Base-by-base conservation (phyloP, 1,140 invertebrate species). In the Drosophila repleta region DNA sequence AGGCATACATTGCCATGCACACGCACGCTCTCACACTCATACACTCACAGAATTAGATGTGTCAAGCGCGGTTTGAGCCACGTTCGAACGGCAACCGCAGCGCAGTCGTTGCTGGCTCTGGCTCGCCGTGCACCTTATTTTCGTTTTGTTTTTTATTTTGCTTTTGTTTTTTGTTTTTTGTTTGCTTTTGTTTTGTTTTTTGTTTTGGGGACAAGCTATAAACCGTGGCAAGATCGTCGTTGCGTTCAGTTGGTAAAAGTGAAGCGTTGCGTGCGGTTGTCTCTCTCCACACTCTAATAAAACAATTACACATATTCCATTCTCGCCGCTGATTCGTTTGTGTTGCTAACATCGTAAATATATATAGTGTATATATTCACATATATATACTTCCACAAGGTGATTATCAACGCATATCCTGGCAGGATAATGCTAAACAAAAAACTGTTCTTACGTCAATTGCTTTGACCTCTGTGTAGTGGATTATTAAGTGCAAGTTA, bases 191-290 rank as follows among this genome's bases (percentile, higher is more conserved):
- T 57, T 60, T 65, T 49, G 75, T 72, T 49, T 69, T 67, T 70
- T 75, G 85, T 69, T 61, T 87, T 89, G 79, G 79, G 79, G 68
- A 76, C 79, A 88, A 68, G 76, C 80, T 91, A 91, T 91, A 91
- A 91, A 90, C 90, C 72, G 79, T 79, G 90, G 87, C 84, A 79
- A 88, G 90, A 84, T 91, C 82, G 90, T 82, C 81, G 72, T 56
- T 74, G 75, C 90, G 85, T 85, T 90, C 90, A 91, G 90, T 91
- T 91, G 82, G 90, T 91, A 90, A 90, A 91, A 91, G 90, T 88
- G 73, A 85, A 82, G 80, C 90, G 85, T 90, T 84, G 63, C 85
- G 90, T 91, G 79, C 80, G 90, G 90, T 88, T 81, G 76, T 73
- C 69, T 76, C 70, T 45, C 61, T 64, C 52, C 39, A 39, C 48